These are phyloP conservation scores for Fabriciana adippe DNA, from an alignment of 2,888 invertebrate genomes.

Conservation along the genomic window DNA sequence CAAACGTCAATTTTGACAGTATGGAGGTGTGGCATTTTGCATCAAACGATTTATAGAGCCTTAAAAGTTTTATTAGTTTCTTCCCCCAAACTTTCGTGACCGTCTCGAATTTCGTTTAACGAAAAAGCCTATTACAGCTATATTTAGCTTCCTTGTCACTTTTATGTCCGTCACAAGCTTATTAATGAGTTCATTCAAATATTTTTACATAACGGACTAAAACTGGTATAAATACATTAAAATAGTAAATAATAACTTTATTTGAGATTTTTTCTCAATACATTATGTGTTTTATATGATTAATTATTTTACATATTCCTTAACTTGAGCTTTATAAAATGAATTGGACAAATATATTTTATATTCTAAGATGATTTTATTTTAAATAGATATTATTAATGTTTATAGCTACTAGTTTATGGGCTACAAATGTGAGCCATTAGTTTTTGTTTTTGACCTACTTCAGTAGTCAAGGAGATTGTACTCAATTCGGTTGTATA, in stretches of 20 bases:
- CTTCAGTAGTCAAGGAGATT: too few relatives aligned
- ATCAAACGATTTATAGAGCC: constrained; percentile 20
- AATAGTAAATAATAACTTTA: too few relatives aligned
- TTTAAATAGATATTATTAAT: neutral
- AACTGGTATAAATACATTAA: too few relatives aligned
- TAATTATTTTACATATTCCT: too few relatives aligned
- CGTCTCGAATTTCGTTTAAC: constrained; percentile 22
- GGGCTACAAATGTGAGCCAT: too few relatives aligned
- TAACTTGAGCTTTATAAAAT: too few relatives aligned
- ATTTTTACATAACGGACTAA: constrained; percentile 7
- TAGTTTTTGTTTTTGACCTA: too few relatives aligned
- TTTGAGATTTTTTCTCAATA: too few relatives aligned
- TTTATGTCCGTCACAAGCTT: neutral
- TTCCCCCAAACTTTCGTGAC: constrained; percentile 33
- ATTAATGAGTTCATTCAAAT: constrained; percentile 8
- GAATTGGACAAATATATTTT: too few relatives aligned
- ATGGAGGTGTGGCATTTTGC: constrained; percentile 24
- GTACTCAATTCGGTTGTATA: too few relatives aligned
- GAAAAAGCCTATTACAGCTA: constrained; percentile 11
- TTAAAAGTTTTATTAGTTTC: constrained; percentile 31
- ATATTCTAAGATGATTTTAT: neutral
- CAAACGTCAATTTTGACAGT: constrained; percentile 22
- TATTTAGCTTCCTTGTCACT: constrained; percentile 8
- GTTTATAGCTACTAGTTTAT: too few relatives aligned
- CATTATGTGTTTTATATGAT: too few relatives aligned